These are phyloP conservation scores for Yponomeuta cagnagella DNA, from an alignment of 2,888 invertebrate species.

Conservation along the genomic window DNA sequence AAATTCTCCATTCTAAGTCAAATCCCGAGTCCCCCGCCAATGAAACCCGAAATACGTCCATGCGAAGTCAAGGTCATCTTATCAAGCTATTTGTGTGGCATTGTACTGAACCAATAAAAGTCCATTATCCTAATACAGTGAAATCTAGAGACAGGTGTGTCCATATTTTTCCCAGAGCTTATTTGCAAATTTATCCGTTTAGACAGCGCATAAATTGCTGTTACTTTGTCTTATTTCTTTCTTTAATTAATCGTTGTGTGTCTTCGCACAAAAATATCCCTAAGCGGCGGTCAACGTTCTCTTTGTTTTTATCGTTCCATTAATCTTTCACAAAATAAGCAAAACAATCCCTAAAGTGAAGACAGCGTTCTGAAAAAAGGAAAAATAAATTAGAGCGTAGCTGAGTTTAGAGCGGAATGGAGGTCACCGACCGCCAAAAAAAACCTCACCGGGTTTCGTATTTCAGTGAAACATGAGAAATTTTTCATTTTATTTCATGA, in stretches of 20 bases:
- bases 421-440: conserved; percentile 39
- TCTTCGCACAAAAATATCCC: conserved; percentile 35
- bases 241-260: conserved; percentile 24
- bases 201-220: conserved; percentile 45
- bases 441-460: conserved; percentile 31
- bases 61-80: too few species aligned
- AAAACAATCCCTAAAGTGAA: conserved; percentile 33
- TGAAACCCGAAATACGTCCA: too few species aligned
- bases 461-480: conserved; percentile 41
- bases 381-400: conserved; percentile 29
- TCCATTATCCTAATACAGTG: too few species aligned
- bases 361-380: conserved; percentile 31
- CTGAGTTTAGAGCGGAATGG: conserved; percentile 38
- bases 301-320: conserved; percentile 39
- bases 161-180: neutral
- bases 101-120: too few species aligned
- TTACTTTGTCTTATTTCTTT: conserved; percentile 38
- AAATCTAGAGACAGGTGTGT: neutral
- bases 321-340: conserved; percentile 38
- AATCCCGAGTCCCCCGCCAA: too few species aligned
- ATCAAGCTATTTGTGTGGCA: too few species aligned
- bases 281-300: conserved; percentile 42
- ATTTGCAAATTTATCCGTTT: conserved; percentile 26
- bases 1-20: too few species aligned
- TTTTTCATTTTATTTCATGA: conserved; percentile 29